phyloP scores from a whole-genome alignment of 2,797 vertebrate genomes.

The Sebastes steindachneri region DNA sequence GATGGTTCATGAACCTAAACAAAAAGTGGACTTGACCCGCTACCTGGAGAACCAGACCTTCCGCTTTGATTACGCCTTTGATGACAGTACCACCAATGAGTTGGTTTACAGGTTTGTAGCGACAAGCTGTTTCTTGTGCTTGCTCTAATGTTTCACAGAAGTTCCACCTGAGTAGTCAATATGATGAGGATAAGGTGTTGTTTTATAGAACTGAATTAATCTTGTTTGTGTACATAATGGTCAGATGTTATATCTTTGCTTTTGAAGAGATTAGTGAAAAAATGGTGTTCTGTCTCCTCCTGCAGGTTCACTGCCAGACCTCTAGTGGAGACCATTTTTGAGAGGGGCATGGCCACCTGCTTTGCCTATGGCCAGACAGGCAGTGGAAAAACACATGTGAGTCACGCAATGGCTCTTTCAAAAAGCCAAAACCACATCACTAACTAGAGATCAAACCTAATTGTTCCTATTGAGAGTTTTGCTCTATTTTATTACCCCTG shows the following conservation, averaged over 20 bases:
- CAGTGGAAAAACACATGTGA: conserved; percentile 98
- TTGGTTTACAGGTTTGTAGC: conserved; percentile 94
- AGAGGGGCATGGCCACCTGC: conserved; percentile 98
- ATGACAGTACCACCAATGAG: conserved; percentile 95
- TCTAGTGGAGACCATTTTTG: conserved; percentile 97
- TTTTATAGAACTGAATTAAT: not conserved
- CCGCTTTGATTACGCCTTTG: conserved; percentile 98
- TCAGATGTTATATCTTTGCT: not conserved
- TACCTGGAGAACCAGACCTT: conserved; percentile 99
- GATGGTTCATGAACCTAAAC: conserved; percentile 99
- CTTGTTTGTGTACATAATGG: not conserved
- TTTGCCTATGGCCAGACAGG: conserved; percentile 98
- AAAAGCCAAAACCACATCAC: not conserved
- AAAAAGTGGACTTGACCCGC: conserved; percentile 97
- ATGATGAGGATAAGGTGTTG: not conserved
- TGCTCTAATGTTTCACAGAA: not conserved
- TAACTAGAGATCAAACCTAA: not conserved
- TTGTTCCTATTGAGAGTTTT: not conserved
- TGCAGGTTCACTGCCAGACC: conserved; percentile 96
- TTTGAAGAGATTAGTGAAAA: not conserved
- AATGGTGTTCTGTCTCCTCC: conserved; percentile 6
- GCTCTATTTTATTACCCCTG: not conserved
- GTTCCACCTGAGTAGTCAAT: not conserved
- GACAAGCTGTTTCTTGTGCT: not conserved
- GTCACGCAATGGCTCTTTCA: conserved; percentile 46